Conservation (phyloP, 2,888 invertebrate species). For the Platerodrilus igneus region DNA sequence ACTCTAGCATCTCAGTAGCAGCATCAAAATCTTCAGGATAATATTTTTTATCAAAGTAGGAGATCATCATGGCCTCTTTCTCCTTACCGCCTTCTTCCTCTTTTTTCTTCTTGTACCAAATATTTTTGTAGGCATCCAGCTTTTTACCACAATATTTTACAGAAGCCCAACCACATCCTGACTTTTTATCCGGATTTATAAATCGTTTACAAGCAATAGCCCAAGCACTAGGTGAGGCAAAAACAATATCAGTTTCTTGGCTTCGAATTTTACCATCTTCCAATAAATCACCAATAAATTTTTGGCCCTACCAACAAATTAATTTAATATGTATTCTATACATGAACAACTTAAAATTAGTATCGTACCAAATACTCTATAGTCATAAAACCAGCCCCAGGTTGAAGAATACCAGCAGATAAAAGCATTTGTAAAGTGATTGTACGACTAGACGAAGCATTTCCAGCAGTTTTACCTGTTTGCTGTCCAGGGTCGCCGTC, state of each 20-base stretch:
- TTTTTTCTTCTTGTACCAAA: conserved; percentile 68
- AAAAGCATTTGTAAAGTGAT: conserved; percentile 84
- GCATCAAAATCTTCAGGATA: conserved; percentile 16
- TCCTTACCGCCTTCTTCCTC: conserved; percentile 42
- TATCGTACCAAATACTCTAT: conserved; percentile 78
- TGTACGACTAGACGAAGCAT: conserved; percentile 43
- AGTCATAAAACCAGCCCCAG: conserved; percentile 79
- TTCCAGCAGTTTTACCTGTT: conserved; percentile 34
- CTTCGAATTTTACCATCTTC: conserved; percentile 84
- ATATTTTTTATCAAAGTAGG: conserved; percentile 11
- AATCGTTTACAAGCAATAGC: conserved; percentile 88
- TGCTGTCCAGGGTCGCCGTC: conserved; percentile 38
- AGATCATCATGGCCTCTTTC: too few relatives aligned
- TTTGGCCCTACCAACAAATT: conserved; percentile 66
- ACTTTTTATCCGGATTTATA: conserved; percentile 86
- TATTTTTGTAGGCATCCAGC: conserved; percentile 81
- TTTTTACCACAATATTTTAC: conserved; percentile 85
- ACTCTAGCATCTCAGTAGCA: conserved; percentile 17
- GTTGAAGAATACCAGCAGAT: conserved; percentile 76
- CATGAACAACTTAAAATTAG: conserved; percentile 5
- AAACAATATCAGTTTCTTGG: conserved; percentile 81
- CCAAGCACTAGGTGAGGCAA: conserved; percentile 89
- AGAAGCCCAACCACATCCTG: conserved; percentile 91
- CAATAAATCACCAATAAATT: conserved; percentile 81
- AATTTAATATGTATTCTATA: neutral